These are phyloP conservation scores for Suncus etruscus DNA, from an alignment of 2,113 vertebrate genomes.

Conservation along the genomic window DNA sequence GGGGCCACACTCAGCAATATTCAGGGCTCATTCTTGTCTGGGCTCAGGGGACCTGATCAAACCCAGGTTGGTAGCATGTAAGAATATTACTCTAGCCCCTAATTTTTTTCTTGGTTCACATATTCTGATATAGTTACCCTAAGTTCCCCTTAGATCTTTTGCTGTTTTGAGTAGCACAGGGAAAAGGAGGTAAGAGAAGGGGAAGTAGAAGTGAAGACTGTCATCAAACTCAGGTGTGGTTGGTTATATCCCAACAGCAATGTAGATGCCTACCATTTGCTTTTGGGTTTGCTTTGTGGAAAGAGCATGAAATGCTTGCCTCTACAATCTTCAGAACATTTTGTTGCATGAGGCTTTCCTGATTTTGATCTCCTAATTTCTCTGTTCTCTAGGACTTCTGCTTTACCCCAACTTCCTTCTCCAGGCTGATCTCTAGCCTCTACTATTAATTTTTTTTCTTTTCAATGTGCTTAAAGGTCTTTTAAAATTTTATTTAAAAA, in stretches of 20 bases:
- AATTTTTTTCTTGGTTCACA: neutral
- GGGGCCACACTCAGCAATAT: no score
- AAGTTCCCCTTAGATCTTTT: conserved; percentile 19
- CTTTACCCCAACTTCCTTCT: neutral
- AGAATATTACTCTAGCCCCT: no score
- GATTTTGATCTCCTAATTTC: neutral
- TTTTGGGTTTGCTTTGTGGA: neutral
- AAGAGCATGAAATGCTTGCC: neutral
- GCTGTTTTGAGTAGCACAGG: neutral
- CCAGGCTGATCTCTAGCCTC: neutral
- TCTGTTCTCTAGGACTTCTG: neutral
- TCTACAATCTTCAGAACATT: neutral
- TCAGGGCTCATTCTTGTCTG: neutral
- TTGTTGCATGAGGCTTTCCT: neutral
- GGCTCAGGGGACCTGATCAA: no score
- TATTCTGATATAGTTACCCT: neutral
- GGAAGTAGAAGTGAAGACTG: neutral
- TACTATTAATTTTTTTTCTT: no score
- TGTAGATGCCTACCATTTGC: neutral
- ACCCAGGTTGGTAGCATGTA: no score
- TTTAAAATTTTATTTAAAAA: no score
- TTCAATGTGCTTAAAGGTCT: no score
- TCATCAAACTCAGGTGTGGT: neutral
- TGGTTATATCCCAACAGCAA: neutral
- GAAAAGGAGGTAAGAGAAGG: neutral